phyloP scores from a whole-genome alignment of 2,888 invertebrate genomes.

The Spilosoma lubricipeda region DNA sequence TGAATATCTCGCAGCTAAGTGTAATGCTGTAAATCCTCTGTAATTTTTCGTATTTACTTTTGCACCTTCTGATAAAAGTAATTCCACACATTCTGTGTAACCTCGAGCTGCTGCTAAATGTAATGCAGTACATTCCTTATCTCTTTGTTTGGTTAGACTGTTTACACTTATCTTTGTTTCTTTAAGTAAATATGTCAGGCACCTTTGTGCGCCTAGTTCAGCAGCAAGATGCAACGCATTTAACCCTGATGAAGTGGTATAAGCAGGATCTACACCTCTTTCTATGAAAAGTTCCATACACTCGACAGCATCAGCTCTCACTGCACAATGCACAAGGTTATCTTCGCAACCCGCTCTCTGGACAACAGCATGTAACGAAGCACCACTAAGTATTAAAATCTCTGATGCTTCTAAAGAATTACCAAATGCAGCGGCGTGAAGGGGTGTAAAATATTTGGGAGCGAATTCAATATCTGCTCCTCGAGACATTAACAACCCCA shows the following conservation, averaged over 20 bases:
- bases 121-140: constrained; percentile 91
- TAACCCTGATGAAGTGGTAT: constrained; percentile 90
- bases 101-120: constrained; percentile 96
- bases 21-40: constrained; percentile 94
- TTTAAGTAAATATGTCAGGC: constrained; percentile 91
- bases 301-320: constrained; percentile 92
- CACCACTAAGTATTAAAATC: constrained; percentile 90
- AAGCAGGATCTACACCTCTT: constrained; percentile 91
- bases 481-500: constrained; percentile 88
- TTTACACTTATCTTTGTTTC: constrained; percentile 91
- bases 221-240: constrained; percentile 93
- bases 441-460: constrained; percentile 91
- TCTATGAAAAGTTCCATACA: constrained; percentile 92
- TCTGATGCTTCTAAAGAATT: constrained; percentile 93
- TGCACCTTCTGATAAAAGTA: constrained; percentile 91
- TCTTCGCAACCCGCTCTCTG: constrained; percentile 90
- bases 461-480: constrained; percentile 90
- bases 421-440: constrained; percentile 96
- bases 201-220: constrained; percentile 91
- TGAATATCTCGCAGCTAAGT: constrained; percentile 93
- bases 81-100: constrained; percentile 92
- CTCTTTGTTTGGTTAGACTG: constrained; percentile 89
- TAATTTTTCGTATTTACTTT: constrained; percentile 91
- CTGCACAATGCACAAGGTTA: constrained; percentile 93
- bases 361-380: constrained; percentile 89